Percentiles rank a stretch among this genome's conserved stretches.
Conservation (phyloP, 2,888 invertebrate species). For the Chymomyza procnemis region DNA sequence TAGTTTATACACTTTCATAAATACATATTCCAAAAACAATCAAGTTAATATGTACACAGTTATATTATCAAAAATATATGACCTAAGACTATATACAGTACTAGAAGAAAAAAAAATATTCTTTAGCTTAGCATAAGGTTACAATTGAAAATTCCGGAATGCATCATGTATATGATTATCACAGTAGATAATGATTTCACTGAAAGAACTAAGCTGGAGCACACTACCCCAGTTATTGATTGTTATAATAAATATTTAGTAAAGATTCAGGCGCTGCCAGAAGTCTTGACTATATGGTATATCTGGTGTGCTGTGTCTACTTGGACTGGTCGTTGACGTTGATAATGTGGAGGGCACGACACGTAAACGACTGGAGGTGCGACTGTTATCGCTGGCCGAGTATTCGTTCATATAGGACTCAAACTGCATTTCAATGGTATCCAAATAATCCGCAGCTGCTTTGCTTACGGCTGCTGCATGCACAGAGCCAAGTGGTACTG, state of each 20-base stretch:
- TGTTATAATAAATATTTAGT: background rate
- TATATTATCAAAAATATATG: background rate
- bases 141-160: background rate
- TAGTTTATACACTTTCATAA: too few species aligned
- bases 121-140: background rate
- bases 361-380: background rate
- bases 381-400: background rate
- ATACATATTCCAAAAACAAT: too few species aligned
- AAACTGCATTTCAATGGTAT: background rate
- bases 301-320: background rate
- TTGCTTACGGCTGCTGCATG: background rate
- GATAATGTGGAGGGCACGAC: too few species aligned
- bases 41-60: background rate
- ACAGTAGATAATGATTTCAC: background rate
- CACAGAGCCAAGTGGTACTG: background rate
- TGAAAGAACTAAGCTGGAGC: background rate
- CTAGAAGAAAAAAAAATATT: too few species aligned
- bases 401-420: background rate
- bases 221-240: background rate
- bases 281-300: conserved; percentile 34
- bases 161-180: too few species aligned
- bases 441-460: background rate
- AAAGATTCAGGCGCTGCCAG: conserved; percentile 50
- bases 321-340: background rate
- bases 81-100: background rate